A percentile compares a stretch with the other conserved stretches of the same genome.
These are phyloP conservation scores for Rhyzopertha dominica DNA, from an alignment of 1,140 invertebrate species.

Conservation along the genomic window DNA sequence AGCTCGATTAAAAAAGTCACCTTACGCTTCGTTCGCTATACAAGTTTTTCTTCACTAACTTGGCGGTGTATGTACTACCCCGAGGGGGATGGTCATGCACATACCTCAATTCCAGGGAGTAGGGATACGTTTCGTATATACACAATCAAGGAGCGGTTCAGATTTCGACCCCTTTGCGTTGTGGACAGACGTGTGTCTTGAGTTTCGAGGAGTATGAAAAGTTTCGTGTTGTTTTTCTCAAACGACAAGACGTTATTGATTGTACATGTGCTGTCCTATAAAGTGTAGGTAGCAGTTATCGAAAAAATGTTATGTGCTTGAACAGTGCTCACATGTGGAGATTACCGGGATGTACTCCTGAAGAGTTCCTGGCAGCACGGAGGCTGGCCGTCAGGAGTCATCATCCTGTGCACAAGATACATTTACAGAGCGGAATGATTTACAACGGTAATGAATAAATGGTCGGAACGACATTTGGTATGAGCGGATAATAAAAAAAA, in stretches of 20 bases:
- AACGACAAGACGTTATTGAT: background rate
- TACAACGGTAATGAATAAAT: constrained; percentile 52
- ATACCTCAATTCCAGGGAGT: no score
- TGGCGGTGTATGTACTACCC: no score
- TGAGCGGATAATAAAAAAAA: constrained; percentile 13
- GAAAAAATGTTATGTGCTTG: constrained; percentile 29
- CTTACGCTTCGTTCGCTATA: no score
- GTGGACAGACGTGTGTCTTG: background rate
- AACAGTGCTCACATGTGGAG: constrained; percentile 43
- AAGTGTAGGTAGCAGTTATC: constrained; percentile 2
- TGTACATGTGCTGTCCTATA: background rate
- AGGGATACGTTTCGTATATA: no score
- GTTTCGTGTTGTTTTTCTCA: background rate
- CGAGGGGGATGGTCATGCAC: no score
- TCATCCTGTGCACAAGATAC: constrained; percentile 37
- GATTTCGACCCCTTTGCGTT: constrained; percentile 10
- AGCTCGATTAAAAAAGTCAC: no score
- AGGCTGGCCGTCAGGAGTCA: constrained; percentile 39
- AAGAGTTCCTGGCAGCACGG: constrained; percentile 41
- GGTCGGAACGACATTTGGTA: no score
- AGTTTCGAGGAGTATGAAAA: background rate
- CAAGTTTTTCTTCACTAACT: no score
- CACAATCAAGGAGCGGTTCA: constrained; percentile 20
- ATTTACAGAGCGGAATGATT: constrained; percentile 45
- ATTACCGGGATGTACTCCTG: constrained; percentile 43